Evolutionary conservation across 1,140 invertebrate genomes (phyloP), one percentile per base, ranked within the genome.

Genomic region (Homarus americanus): DNA sequence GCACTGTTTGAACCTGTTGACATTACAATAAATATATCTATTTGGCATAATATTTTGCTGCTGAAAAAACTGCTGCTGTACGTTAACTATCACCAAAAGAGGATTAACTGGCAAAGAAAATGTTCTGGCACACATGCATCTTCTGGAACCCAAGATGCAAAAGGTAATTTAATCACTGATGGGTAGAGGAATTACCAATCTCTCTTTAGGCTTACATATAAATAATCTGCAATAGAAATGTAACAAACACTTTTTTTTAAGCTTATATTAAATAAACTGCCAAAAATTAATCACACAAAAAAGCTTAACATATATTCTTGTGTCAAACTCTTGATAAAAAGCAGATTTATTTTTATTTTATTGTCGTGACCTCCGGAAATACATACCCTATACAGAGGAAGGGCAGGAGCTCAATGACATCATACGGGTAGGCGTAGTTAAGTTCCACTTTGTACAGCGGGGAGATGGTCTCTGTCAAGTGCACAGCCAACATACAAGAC

Each of bases 381-480:
- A 94, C 95, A 95, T 95, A 98, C 97, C 99, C 98, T 89, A 99
- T 97, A 1, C 99, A 93, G 2, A 98, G 97, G 94, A 99, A 99
- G 0, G 98, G 97, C 78, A 99, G 96, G 32, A 99, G 95, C 95
- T 99, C 99, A 94, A 99, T 97, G 24, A 98, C 98, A 95, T 99
- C 98, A 95, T 99, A 99, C 0, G 99, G 98, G 94, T 99, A 99
- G 93, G 99, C 98, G 95, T 98, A 97, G 7, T 97, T 97, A 93
- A 99, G 97, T 94, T 96, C 97, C 2, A 99, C 99, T 88, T 97
- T 97, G 94, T 99, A 99, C 93, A 99, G 96, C 0, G 98, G 98
- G 34, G 98, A 98, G 1, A 99, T 97, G 0, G 98, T 99, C 92
- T 98, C 98, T 95, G 94, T 92, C 95, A 94, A 76, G 79, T 82